A percentile compares a stretch with the other conserved stretches of the same genome.
Conservation (phyloP, 2,797 vertebrate genomes). For the Cryptoblepharus egeriae region DNA sequence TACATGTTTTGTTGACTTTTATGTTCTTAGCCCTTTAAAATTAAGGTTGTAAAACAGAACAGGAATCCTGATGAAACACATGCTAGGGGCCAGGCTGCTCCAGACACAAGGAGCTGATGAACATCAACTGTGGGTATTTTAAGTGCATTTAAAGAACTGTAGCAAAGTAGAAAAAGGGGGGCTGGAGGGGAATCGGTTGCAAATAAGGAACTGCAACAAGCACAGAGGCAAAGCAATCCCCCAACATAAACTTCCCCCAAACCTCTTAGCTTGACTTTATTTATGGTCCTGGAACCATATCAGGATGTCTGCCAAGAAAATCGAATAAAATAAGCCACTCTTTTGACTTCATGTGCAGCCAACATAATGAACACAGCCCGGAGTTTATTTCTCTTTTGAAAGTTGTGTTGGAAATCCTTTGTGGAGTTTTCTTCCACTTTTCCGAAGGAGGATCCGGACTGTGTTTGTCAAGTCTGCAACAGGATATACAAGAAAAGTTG, state of each 20-base stretch:
- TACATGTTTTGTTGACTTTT: constrained; percentile 14
- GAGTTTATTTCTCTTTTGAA: neutral
- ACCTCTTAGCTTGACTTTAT: neutral
- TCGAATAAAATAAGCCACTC: neutral
- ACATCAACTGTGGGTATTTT: neutral
- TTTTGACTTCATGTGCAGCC: constrained; percentile 1
- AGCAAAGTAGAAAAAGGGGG: neutral
- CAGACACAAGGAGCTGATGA: neutral
- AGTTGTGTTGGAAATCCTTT: neutral
- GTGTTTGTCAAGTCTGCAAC: constrained; percentile 59
- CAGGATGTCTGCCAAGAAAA: constrained; percentile 42
- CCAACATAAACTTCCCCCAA: constrained; percentile 19
- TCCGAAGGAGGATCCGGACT: constrained; percentile 21
- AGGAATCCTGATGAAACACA: constrained; percentile 27
- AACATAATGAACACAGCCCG: constrained; percentile 18
- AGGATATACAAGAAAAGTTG: constrained; percentile 55
- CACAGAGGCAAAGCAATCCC: neutral
- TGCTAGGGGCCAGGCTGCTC: neutral
- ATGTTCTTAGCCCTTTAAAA: constrained; percentile 31
- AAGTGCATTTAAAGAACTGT: constrained; percentile 12
- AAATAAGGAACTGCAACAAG: neutral
- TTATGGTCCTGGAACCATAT: constrained; percentile 24
- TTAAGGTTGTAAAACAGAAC: constrained; percentile 38
- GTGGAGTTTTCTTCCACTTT: constrained; percentile 40
- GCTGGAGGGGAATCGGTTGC: neutral